Base-by-base conservation (phyloP, 2,113 vertebrate species). In the Tyto alba region DNA sequence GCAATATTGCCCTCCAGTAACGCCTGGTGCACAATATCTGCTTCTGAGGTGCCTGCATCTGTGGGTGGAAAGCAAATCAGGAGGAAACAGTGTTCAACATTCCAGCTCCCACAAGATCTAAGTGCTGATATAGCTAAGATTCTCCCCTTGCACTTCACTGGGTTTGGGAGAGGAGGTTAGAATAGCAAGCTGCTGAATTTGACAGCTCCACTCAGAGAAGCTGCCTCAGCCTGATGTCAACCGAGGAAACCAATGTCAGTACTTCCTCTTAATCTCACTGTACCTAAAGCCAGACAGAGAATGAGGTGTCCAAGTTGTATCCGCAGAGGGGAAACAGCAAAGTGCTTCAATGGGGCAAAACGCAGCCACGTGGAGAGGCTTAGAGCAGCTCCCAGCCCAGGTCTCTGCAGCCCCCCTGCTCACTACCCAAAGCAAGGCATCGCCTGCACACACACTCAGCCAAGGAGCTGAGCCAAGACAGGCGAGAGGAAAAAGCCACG, bases 1-100 rank as follows among this genome's bases (percentile, higher is more conserved):
- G 99, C 98, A 43, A 98, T 98, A 90, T 99, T 99, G 30, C 99
- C 99, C 93, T 99, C 99, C 27, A 99, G 97, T 75, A 99, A 98
- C 0, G 99, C 98, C 92, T 99, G 99, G 93, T 99, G 99, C 87
- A 99, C 98, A 81, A 99, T 98, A 92, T 99, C 99, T 91, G 98
- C 99, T 96, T 99, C 99, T 9, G 98, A 98, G 6, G 98, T 98
- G 22, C 99, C 97, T 27, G 97, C 97, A 90, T 98, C 99, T 99
- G 94, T 0, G 15, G 36, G 67, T 1, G 1, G 73, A 97, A 78
- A 85, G 62, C 27, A 91, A 85, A 84, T 64, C 19, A 45, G 48
- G 30, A 88, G 25, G 36, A 89, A 94, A 78, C 5, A 69, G 47
- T 16, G 26, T 50, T 72, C 43, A 89, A 27, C 20, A 50, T 7